phyloP scores from a whole-genome alignment of 2,888 invertebrate species.

The Agriopis aurantiaria region DNA sequence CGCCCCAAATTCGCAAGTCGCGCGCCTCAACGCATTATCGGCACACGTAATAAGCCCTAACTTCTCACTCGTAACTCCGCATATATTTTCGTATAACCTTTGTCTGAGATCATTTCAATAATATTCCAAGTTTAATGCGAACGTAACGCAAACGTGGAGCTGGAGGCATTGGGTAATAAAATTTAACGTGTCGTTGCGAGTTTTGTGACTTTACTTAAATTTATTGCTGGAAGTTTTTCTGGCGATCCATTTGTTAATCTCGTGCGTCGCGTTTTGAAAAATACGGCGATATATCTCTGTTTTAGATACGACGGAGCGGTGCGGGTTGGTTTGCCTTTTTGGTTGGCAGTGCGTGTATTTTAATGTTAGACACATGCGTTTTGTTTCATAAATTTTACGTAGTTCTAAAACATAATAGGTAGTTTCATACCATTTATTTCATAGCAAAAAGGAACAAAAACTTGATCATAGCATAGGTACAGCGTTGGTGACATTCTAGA shows the following conservation, averaged over 20 bases:
- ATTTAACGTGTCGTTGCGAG: constrained; percentile 77
- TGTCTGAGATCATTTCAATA: constrained; percentile 80
- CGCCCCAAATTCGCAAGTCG: constrained; percentile 38
- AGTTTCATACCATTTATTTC: no score
- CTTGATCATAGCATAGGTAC: no score
- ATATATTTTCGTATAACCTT: constrained; percentile 68
- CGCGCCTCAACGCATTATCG: constrained; percentile 54
- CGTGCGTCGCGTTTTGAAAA: constrained; percentile 60
- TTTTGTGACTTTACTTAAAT: constrained; percentile 75
- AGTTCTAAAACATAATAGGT: no score
- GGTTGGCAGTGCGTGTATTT: constrained; percentile 26
- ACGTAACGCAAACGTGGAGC: constrained; percentile 58
- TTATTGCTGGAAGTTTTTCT: constrained; percentile 77
- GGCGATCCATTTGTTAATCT: constrained; percentile 76
- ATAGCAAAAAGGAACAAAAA: no score
- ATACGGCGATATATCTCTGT: constrained; percentile 55
- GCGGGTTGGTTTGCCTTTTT: constrained; percentile 40
- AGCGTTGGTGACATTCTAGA: no score
- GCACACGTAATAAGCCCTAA: constrained; percentile 51
- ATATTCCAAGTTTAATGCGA: constrained; percentile 79
- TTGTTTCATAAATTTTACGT: background rate
- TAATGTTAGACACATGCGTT: background rate
- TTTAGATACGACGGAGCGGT: constrained; percentile 34
- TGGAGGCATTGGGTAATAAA: constrained; percentile 72
- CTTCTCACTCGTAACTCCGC: constrained; percentile 60